Evolutionary conservation across 2,888 invertebrate genomes (phyloP).

Genomic region (Pandemis cinnamomeana): DNA sequence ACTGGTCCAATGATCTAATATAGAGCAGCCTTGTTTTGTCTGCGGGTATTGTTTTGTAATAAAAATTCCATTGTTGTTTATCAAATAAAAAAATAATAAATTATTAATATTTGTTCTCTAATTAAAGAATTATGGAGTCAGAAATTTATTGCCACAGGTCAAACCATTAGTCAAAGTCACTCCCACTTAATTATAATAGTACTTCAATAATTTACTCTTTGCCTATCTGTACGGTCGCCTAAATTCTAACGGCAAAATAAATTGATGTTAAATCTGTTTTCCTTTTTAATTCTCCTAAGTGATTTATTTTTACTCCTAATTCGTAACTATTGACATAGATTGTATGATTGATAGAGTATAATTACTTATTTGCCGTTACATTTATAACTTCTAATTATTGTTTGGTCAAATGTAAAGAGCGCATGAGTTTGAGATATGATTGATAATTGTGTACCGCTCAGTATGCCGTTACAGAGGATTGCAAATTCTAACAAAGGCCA

Average conservation of each 20-base stretch:
- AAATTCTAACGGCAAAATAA: conserved; percentile 24
- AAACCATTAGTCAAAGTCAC: conserved; percentile 39
- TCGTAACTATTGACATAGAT: conserved; percentile 29
- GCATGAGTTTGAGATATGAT: conserved; percentile 37
- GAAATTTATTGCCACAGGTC: conserved; percentile 32
- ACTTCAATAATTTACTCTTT: conserved; percentile 23
- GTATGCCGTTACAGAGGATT: conserved; percentile 23
- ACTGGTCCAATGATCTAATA: conserved; percentile 37
- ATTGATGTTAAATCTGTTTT: conserved; percentile 14
- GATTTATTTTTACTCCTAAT: conserved; percentile 26
- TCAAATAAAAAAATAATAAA: neutral
- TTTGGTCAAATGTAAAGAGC: conserved; percentile 41
- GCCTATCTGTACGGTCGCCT: conserved; percentile 5
- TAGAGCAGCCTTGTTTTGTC: conserved; percentile 35
- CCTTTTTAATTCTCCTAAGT: conserved; percentile 8
- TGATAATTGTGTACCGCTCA: conserved; percentile 42
- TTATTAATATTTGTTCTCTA: conserved; percentile 14
- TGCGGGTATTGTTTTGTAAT: conserved; percentile 14
- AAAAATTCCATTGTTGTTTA: conserved; percentile 27
- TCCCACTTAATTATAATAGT: conserved; percentile 33
- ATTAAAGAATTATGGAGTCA: conserved; percentile 49
- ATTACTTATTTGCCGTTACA: conserved; percentile 30
- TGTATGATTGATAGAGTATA: conserved; percentile 34
- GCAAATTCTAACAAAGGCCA: conserved; percentile 29
- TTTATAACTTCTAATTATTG: conserved; percentile 39